These are phyloP conservation scores for Arothron firmamentum DNA, from an alignment of 2,113 vertebrate genomes.

Conservation along the genomic window DNA sequence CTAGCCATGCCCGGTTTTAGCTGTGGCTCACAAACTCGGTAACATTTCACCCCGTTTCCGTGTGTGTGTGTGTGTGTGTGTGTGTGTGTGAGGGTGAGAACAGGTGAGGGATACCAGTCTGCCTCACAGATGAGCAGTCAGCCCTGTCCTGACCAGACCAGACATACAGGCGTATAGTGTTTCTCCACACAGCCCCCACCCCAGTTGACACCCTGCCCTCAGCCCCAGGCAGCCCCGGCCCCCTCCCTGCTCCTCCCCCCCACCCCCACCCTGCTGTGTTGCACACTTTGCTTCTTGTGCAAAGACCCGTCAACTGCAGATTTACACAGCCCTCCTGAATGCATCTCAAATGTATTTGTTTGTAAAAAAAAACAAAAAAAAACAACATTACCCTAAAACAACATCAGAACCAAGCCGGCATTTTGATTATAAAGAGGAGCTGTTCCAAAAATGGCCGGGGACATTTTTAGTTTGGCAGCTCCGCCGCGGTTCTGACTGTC, in stretches of 20 bases:
- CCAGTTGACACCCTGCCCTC: slow-evolving; percentile 10
- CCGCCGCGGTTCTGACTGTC: slow-evolving; percentile 35
- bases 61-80: slow-evolving; percentile 1
- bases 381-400: too few relatives aligned
- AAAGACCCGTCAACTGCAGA: neutral
- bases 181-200: slow-evolving; percentile 47
- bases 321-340: too few relatives aligned
- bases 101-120: slow-evolving; percentile 52
- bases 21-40: too few relatives aligned
- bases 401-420: neutral
- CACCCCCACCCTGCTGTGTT: slow-evolving; percentile 25
- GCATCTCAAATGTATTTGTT: too few relatives aligned
- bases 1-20: too few relatives aligned
- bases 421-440: slow-evolving; percentile 18
- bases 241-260: too few relatives aligned
- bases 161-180: slow-evolving; percentile 54
- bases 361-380: too few relatives aligned
- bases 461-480: neutral
- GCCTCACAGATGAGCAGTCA: slow-evolving; percentile 39
- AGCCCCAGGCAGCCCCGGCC: neutral
- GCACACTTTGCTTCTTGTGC: slow-evolving; percentile 43
- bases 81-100: slow-evolving; percentile 32
- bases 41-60: too few relatives aligned
- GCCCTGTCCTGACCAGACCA: slow-evolving; percentile 38
- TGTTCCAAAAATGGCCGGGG: slow-evolving; percentile 2